phyloP scores from a whole-genome alignment of 92 coral and sea anemone genomes.

The Micromussa lordhowensis region DNA sequence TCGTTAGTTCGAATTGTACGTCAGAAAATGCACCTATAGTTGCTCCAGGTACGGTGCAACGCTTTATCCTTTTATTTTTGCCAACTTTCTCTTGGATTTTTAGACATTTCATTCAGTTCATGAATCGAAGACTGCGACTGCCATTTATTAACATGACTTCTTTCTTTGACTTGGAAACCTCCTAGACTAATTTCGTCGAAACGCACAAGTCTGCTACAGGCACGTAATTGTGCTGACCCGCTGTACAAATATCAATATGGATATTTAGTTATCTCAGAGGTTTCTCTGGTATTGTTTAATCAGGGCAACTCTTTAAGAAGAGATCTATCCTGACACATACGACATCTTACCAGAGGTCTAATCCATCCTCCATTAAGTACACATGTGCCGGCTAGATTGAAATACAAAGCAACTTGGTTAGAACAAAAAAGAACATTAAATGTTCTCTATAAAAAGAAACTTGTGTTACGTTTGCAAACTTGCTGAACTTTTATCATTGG shows the following conservation, averaged over 20 bases:
- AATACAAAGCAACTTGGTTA: background rate
- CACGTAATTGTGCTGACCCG: too few relatives aligned
- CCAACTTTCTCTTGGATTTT: too few relatives aligned
- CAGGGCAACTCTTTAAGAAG: background rate
- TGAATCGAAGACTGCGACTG: too few relatives aligned
- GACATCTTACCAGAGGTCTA: constrained; percentile 86
- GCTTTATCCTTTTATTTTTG: too few relatives aligned
- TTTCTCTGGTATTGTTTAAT: background rate
- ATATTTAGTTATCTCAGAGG: background rate
- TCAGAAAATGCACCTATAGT: background rate
- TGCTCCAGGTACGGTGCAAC: background rate
- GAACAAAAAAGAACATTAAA: background rate
- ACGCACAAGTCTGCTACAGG: background rate
- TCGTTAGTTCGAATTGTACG: background rate
- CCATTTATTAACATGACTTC: too few relatives aligned
- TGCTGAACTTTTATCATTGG: background rate
- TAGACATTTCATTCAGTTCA: too few relatives aligned
- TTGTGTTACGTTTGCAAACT: background rate
- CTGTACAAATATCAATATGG: too few relatives aligned
- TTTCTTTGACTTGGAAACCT: too few relatives aligned
- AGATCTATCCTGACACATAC: background rate
- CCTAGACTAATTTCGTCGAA: too few relatives aligned
- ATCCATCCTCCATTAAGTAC: constrained; percentile 93
- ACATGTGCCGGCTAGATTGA: constrained; percentile 86
- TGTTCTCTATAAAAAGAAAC: background rate